Evolutionary conservation across 2,888 invertebrate species (phyloP), one percentile per base, ranked within the genome.

Genomic region (Meteorus cinctellus): DNA sequence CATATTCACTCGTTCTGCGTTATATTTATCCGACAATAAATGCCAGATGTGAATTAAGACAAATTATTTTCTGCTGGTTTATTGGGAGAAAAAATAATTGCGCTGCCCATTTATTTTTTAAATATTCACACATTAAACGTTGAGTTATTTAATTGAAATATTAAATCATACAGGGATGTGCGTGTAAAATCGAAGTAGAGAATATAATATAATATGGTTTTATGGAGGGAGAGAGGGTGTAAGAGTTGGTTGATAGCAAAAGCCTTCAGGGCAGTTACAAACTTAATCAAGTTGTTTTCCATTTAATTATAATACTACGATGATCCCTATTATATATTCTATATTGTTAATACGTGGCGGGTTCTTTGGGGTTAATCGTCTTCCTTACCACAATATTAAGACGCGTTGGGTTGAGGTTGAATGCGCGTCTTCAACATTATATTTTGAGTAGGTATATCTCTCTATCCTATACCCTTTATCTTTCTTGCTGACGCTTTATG

Each of bases 251-350:
- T 72, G 63, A 62, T 29, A 48, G 36, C 27, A 63, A 72, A 67
- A 62, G 78, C 82, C 84, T 82, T 10, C 75, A 81, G 80, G 84
- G 85, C 82, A 82, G 84, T 86, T 84, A 81, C 82, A 78, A 84
- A 85, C 85, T 86, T 87, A 88, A 88, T 84, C 85, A 87, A 88
- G 88, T 85, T 86, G 87, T 87, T 88, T 87, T 86, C 86, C 86
- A 85, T 87, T 88, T 88, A 88, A 88, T 88, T 88, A 88, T 88
- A 88, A 88, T 88, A 83, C 86, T 79, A 82, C 81, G 82, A 82
- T 85, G 86, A 87, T 88, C 86, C 85, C 85, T 79, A 72, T 85
- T 79, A 86, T 87, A 55, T 55, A 55, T 55, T 55, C 19, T 55
- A 55, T 55, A 48, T n/a, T n/a, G 16, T n/a, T 4, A 86, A 85